Evolutionary conservation across 53 echinoderm and acorn worm species (phyloP), one percentile per base, ranked within the genome.

Genomic region (Hippasteria phrygiana): DNA sequence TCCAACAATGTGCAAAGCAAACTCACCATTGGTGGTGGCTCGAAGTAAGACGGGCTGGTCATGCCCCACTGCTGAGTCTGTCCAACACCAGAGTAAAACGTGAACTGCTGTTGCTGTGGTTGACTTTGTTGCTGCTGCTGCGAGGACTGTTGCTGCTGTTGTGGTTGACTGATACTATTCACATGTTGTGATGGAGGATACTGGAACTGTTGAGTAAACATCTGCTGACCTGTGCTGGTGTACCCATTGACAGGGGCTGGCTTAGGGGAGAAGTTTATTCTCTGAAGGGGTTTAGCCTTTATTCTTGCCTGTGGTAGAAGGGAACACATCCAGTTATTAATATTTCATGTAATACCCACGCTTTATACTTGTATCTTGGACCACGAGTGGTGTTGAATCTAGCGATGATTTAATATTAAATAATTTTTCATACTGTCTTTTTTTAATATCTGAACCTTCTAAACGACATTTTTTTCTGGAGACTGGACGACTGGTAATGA

Each of bases 221-320:
- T 87, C 76, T 87, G 87, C 53, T 87, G 80, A 28, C 81, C 80
- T 45, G 90, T 79, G 37, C 74, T 85, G 26, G 76, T 75, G 84
- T 92, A 92, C 59, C 94, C 92, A 37, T 92, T 92, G 56, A 90
- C 87, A 63, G 89, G 89, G 33, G 88, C 87, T 17, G 92, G 88
- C 77, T 91, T 90, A 9, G 95, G 92, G 35, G 97, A 89, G 88
- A 90, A 95, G 64, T 90, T 90, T 54, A 95, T 90, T 87, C 97
- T 94, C 83, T 97, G 97, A 46, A 97, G 91, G 41, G 97, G 97
- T 76, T 97, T 97, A 20, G 97, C 97, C 81, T 97, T 97, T 95
- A 97, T 97, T 78, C 97, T 95, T 26, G 97, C 97, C 97, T 97
- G 78, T 38, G 6, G 45, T 41, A 78, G 20, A 72, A 32, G 29